phyloP scores from a whole-genome alignment of 2,888 invertebrate genomes.

The Nephrotoma guestfalica region DNA sequence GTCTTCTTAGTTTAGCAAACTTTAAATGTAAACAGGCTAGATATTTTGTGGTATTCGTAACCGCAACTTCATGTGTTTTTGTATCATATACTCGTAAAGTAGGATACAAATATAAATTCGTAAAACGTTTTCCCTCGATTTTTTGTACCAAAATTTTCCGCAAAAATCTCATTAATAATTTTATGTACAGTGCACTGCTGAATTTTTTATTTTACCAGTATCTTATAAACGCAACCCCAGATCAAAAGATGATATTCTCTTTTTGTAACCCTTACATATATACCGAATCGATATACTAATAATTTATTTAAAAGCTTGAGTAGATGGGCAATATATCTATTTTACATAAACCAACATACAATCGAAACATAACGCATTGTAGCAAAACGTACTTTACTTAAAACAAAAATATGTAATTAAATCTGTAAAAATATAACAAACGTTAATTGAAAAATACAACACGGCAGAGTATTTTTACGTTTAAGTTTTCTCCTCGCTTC shows the following conservation, averaged over 20 bases:
- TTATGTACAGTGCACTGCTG: not conserved
- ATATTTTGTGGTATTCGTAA: not conserved
- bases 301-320: too few species aligned
- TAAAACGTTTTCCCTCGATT: not conserved
- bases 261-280: too few species aligned
- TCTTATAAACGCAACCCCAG: not conserved
- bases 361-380: not conserved
- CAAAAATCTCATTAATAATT: not conserved
- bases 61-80: too few species aligned
- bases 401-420: not conserved
- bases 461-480: not conserved
- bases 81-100: too few species aligned
- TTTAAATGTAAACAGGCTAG: too few species aligned
- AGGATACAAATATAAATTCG: not conserved
- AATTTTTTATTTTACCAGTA: not conserved
- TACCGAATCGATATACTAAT: too few species aligned
- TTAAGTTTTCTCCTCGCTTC: not conserved
- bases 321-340: too few species aligned
- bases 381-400: not conserved
- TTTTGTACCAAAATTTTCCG: not conserved
- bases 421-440: not conserved
- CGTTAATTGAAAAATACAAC: not conserved
- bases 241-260: not conserved
- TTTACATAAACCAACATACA: not conserved
- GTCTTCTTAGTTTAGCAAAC: not conserved